Base-by-base conservation (phyloP, 2,888 invertebrate species). In the Carterocephalus palaemon region DNA sequence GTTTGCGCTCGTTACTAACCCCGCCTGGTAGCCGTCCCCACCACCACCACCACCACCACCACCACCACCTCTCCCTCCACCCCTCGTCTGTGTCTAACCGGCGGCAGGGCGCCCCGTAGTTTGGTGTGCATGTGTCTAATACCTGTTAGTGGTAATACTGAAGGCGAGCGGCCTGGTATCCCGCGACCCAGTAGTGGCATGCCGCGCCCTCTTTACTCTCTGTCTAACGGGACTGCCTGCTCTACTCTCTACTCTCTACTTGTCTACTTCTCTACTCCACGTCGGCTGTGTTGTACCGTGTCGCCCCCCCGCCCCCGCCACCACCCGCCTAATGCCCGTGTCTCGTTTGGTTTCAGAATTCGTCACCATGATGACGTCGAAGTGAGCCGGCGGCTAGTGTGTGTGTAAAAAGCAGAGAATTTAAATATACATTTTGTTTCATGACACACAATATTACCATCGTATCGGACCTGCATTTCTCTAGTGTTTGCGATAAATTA, bases 351-450 rank as follows among this genome's bases (percentile, higher is more conserved):
- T 92, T 94, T 20, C 92, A 96, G 96, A 96, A 92, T 96, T 96
- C 92, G 96, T 96, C 92, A 96, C 96, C 92, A 96, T 96, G 96
- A 96, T 96, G 96, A 96, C 96, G 92, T 96, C 96, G 92, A 96
- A 96, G 94, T 96, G 95, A 96, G 92, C 91, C 89, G 90, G 89
- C 91, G 90, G 90, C 90, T 80, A 85, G 85, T 82, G 85, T 84
- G 87, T 86, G 86, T 87, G 85, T 87, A 83, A 77, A 84, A 85
- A 86, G 83, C 85, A 83, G 87, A 89, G 88, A 86, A 86, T 86
- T 87, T 85, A 87, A 88, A 89, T 88, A 88, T 89, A 89, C 89
- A 84, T 89, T 88, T 86, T 86, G 83, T 86, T 87, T 88, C 85
- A 88, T 84, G 88, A 87, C 88, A 88, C 88, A 87, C 87, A 87